Conservation (phyloP, 2,888 invertebrate genomes). For the Acanthopleura granulata region DNA sequence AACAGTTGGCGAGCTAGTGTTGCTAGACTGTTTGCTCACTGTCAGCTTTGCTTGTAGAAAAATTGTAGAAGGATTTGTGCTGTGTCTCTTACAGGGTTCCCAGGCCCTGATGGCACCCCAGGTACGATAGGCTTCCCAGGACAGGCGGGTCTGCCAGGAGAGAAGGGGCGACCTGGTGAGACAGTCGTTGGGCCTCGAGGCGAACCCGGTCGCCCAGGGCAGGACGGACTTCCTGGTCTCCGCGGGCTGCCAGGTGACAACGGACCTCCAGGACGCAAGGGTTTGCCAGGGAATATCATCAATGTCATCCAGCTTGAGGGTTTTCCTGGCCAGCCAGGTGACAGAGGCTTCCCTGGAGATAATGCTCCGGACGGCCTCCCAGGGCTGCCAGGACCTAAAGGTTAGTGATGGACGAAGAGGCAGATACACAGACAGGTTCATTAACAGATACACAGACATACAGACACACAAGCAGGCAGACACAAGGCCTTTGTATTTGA, state of each 20-base stretch:
- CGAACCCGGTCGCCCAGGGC: slow-evolving; percentile 47
- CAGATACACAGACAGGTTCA: too few species aligned
- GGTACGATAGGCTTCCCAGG: slow-evolving; percentile 35
- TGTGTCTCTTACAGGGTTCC: slow-evolving; percentile 39
- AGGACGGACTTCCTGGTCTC: slow-evolving; percentile 48
- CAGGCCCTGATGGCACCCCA: slow-evolving; percentile 56
- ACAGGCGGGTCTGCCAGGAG: slow-evolving; percentile 23
- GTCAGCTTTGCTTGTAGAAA: too few species aligned
- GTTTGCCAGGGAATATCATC: slow-evolving; percentile 56
- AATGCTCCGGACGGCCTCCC: slow-evolving; percentile 48
- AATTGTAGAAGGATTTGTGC: not conserved
- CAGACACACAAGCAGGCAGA: too few species aligned
- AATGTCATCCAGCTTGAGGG: slow-evolving; percentile 58
- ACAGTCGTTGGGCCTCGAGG: slow-evolving; percentile 65
- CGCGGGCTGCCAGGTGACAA: slow-evolving; percentile 53
- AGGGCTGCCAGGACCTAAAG: slow-evolving; percentile 50
- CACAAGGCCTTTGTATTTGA: too few species aligned
- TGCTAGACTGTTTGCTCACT: too few species aligned
- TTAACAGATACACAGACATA: too few species aligned
- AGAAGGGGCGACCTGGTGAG: slow-evolving; percentile 23
- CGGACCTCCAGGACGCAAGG: slow-evolving; percentile 46
- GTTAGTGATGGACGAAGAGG: too few species aligned
- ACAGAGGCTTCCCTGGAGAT: slow-evolving; percentile 34
- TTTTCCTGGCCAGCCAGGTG: slow-evolving; percentile 43
- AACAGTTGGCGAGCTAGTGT: too few species aligned